These are phyloP conservation scores for Holacanthus passer DNA, from an alignment of 2,113 vertebrate species.

Conservation along the genomic window DNA sequence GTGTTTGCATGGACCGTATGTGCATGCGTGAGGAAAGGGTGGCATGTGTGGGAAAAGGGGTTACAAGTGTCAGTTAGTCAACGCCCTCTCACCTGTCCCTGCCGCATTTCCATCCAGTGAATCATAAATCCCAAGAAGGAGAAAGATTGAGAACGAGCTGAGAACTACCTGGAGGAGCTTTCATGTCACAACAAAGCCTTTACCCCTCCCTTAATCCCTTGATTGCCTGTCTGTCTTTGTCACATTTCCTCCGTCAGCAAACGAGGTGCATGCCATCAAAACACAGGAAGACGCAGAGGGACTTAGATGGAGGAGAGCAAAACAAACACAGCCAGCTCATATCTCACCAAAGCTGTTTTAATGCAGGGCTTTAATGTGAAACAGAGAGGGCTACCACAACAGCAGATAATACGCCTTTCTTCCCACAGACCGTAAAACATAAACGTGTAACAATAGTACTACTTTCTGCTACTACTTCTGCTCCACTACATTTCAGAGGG, in stretches of 20 bases:
- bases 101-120: slow-evolving; percentile 49
- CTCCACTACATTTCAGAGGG: not conserved
- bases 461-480: not conserved
- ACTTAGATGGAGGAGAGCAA: slow-evolving; percentile 1
- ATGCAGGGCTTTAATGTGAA: slow-evolving; percentile 10
- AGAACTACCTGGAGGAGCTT: slow-evolving; percentile 18
- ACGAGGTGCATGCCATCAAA: slow-evolving; percentile 13
- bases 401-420: not conserved
- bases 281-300: not conserved
- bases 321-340: slow-evolving; percentile 24
- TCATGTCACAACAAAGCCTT: slow-evolving; percentile 52
- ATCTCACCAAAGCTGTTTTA: slow-evolving; percentile 11
- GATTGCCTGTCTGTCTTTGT: slow-evolving; percentile 26
- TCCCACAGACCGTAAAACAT: not conserved
- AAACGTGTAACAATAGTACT: no score
- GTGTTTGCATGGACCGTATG: not conserved
- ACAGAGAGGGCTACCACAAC: slow-evolving; percentile 1
- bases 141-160: slow-evolving; percentile 1
- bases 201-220: not conserved
- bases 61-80: slow-evolving; percentile 18
- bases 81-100: slow-evolving; percentile 18
- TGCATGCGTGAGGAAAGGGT: not conserved
- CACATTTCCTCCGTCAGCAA: slow-evolving; percentile 31
- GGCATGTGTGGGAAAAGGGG: not conserved
- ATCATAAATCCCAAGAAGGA: slow-evolving; percentile 44